Conservation (phyloP, 2,797 vertebrate genomes). For the Gambelia wislizenii region DNA sequence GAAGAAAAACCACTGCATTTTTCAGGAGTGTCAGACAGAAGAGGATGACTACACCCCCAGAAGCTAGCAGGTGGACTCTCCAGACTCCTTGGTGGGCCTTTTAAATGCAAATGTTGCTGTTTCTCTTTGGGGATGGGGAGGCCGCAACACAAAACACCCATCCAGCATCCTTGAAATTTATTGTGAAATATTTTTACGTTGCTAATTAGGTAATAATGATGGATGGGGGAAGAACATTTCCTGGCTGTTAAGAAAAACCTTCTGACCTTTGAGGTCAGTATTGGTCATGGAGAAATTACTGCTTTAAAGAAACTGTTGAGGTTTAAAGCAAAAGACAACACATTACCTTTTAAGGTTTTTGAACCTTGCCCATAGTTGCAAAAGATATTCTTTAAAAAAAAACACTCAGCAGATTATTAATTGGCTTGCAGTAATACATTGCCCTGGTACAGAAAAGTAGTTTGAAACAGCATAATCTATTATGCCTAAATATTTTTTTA, state of each 20-base stretch:
- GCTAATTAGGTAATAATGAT: constrained; percentile 69
- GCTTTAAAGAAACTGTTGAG: constrained; percentile 2
- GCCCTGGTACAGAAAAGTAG: background rate
- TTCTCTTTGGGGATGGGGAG: background rate
- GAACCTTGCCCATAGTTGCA: background rate
- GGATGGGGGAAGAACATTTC: constrained; percentile 62
- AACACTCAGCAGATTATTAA: background rate
- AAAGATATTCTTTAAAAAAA: background rate
- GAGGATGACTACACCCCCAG: background rate
- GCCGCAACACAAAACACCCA: constrained; percentile 26
- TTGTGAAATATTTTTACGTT: constrained; percentile 36
- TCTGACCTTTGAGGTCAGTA: constrained; percentile 50
- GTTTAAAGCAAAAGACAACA: background rate
- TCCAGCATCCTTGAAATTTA: constrained; percentile 8
- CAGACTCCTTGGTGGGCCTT: background rate
- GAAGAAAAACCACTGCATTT: background rate
- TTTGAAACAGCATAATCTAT: background rate
- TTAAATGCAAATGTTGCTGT: constrained; percentile 33
- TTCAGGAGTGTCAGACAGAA: background rate
- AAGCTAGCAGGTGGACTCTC: accelerated
- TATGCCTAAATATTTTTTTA: background rate
- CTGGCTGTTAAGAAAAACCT: constrained; percentile 49
- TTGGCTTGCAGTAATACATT: background rate
- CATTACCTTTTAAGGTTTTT: background rate
- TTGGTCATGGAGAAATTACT: constrained; percentile 55